These are phyloP conservation scores for Rhinogobius similis DNA, from an alignment of 2,113 vertebrate genomes.

Conservation along the genomic window DNA sequence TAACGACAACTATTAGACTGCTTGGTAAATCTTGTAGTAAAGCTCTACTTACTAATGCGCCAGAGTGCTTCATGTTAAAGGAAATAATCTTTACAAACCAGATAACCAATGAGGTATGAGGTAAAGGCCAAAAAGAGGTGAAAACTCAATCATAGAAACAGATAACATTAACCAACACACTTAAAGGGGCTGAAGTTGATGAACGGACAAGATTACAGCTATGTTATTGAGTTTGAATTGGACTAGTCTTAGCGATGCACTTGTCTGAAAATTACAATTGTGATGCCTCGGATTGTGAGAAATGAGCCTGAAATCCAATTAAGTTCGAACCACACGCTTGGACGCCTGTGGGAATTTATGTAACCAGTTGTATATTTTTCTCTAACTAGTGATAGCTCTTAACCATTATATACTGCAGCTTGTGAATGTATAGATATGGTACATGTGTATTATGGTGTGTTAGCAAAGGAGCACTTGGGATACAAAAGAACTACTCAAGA, in stretches of 20 bases:
- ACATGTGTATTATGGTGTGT: background rate
- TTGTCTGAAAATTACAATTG: conserved; percentile 71
- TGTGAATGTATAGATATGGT: conserved; percentile 31
- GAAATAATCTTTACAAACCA: conserved; percentile 96
- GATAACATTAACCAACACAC: conserved; percentile 87
- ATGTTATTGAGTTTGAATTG: conserved; percentile 81
- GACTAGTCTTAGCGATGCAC: conserved; percentile 75
- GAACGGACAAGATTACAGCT: conserved; percentile 75
- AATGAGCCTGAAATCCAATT: conserved; percentile 67
- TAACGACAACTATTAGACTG: conserved; percentile 52
- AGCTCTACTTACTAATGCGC: conserved; percentile 75
- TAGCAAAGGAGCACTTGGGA: background rate
- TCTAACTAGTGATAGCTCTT: conserved; percentile 57
- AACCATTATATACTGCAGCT: conserved; percentile 45
- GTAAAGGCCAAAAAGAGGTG: conserved; percentile 94
- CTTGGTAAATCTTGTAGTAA: conserved; percentile 68
- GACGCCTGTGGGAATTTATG: conserved; percentile 53
- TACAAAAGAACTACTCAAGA: background rate
- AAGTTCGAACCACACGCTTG: conserved; percentile 55
- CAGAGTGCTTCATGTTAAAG: conserved; percentile 79
- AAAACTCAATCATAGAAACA: conserved; percentile 94
- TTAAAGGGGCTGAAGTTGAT: conserved; percentile 78
- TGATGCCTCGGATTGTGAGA: conserved; percentile 63
- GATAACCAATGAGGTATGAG: conserved; percentile 95
- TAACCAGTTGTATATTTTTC: conserved; percentile 69